phyloP scores from a whole-genome alignment of 2,797 vertebrate species.

The Enteromius thamalakanensis region DNA sequence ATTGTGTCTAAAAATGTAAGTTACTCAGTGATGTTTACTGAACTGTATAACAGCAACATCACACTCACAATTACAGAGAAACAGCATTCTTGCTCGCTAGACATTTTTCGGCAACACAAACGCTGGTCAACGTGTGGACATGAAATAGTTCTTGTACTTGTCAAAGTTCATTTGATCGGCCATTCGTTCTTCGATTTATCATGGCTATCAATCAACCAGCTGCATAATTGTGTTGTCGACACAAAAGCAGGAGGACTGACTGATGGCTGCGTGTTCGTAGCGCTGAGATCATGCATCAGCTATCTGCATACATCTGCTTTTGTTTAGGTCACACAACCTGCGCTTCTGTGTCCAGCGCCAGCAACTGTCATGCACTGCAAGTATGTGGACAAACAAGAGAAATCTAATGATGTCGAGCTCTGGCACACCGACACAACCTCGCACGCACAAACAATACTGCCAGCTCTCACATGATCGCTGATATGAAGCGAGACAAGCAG shows the following conservation, averaged over 20 bases:
- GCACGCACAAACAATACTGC: slow-evolving; percentile 42
- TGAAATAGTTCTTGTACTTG: not conserved
- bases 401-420: slow-evolving; percentile 46
- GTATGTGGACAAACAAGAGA: slow-evolving; percentile 52
- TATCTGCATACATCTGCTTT: slow-evolving; percentile 58
- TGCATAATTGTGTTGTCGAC: slow-evolving; percentile 13
- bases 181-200: slow-evolving; percentile 30
- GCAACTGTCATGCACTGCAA: slow-evolving; percentile 50
- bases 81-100: not conserved
- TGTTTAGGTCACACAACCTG: slow-evolving; percentile 54
- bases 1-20: slow-evolving; percentile 7
- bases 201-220: slow-evolving; percentile 21
- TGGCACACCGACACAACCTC: slow-evolving; percentile 35
- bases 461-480: slow-evolving; percentile 21
- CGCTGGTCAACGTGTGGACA: not conserved
- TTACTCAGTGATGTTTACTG: slow-evolving; percentile 14
- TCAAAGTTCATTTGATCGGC: not conserved
- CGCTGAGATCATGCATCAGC: slow-evolving; percentile 42
- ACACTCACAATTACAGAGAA: not conserved
- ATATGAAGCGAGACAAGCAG: not conserved
- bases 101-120: not conserved
- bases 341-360: slow-evolving; percentile 46
- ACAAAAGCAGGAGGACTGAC: not conserved
- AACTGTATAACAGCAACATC: slow-evolving; percentile 1
- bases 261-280: slow-evolving; percentile 18